phyloP scores from a whole-genome alignment of 2,888 invertebrate genomes.

The Coleophora flavipennella region DNA sequence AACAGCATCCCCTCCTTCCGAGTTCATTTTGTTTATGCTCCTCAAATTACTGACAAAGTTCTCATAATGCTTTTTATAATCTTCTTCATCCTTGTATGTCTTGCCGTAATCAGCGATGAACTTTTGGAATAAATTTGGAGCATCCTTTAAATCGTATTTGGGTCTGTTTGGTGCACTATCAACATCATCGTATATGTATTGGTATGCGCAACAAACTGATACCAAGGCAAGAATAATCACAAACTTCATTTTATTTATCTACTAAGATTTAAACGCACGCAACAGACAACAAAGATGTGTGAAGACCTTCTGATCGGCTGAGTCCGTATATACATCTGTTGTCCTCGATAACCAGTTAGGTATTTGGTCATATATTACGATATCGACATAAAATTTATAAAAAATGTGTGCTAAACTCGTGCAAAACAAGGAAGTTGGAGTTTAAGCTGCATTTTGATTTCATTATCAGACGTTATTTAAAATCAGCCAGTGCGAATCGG shows the following conservation, averaged over 20 bases:
- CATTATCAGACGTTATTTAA: too few species aligned
- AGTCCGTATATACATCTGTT: too few species aligned
- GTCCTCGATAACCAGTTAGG: too few species aligned
- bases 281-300: constrained; percentile 11
- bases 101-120: constrained; percentile 35
- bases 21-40: constrained; percentile 39
- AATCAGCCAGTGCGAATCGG: too few species aligned
- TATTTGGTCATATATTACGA: too few species aligned
- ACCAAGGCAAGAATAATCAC: constrained; percentile 15
- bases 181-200: constrained; percentile 7
- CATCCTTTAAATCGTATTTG: constrained; percentile 37
- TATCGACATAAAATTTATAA: too few species aligned
- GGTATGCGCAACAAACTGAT: constrained; percentile 12
- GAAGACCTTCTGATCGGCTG: constrained; percentile 16
- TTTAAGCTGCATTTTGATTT: too few species aligned
- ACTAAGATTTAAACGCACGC: too few species aligned
- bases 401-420: too few species aligned
- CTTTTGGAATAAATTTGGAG: constrained; percentile 31
- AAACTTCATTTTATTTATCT: constrained; percentile 21
- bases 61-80: constrained; percentile 28
- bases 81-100: constrained; percentile 31
- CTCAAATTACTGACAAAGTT: constrained; percentile 37
- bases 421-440: too few species aligned
- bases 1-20: constrained; percentile 17
- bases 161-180: background rate